A percentile compares a stretch with the other conserved stretches of the same genome.
Conservation (phyloP, 2,888 invertebrate genomes). For the Amaurobius ferox region DNA sequence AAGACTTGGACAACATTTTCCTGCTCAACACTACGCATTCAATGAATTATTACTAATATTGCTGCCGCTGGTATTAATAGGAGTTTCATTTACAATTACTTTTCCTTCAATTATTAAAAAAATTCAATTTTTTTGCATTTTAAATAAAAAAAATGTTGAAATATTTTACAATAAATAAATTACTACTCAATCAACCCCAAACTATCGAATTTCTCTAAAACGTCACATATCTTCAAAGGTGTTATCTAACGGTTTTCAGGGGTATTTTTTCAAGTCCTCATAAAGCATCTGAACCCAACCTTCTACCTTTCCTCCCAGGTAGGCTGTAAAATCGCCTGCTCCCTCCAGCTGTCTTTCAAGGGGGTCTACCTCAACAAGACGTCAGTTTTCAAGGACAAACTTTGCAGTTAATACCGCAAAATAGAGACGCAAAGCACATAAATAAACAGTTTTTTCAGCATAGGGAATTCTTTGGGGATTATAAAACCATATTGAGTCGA, state of each 20-base stretch:
- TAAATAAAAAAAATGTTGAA: too few species aligned
- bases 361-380: constrained; percentile 44
- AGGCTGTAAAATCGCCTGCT: constrained; percentile 37
- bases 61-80: too few species aligned
- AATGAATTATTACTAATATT: too few species aligned
- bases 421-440: constrained; percentile 49
- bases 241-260: neutral
- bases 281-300: constrained; percentile 1
- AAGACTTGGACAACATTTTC: too few species aligned
- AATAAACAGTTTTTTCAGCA: constrained; percentile 56
- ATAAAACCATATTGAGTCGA: constrained; percentile 16
- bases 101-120: too few species aligned
- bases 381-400: constrained; percentile 45
- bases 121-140: too few species aligned
- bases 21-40: too few species aligned
- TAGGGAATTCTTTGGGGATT: constrained; percentile 32
- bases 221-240: neutral
- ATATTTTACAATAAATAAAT: too few species aligned
- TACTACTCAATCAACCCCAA: too few species aligned
- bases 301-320: constrained; percentile 14
- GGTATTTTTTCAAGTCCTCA: neutral
- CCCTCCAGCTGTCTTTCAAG: constrained; percentile 55
- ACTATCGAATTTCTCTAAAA: neutral
- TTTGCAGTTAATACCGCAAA: constrained; percentile 22
- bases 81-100: too few species aligned